phyloP scores from a whole-genome alignment of 2,888 invertebrate species.

The Drosophila colorata region DNA sequence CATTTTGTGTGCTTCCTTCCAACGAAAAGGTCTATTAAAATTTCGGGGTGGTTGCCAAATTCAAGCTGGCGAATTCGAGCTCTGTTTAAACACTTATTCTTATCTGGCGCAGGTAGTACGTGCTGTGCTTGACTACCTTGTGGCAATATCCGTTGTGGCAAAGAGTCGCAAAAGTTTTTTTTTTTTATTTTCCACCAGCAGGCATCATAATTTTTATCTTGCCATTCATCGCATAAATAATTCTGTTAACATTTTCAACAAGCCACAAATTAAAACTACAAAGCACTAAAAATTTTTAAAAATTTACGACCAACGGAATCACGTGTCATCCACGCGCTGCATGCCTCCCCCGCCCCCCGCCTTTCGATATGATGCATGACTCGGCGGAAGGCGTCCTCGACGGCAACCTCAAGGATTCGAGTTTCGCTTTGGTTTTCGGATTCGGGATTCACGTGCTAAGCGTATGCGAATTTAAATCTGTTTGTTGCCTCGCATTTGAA shows the following conservation, averaged over 20 bases:
- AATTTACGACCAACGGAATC: constrained; percentile 85
- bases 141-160: constrained; percentile 68
- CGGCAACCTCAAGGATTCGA: constrained; percentile 64
- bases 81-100: constrained; percentile 55
- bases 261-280: constrained; percentile 83
- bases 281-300: constrained; percentile 79
- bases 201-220: constrained; percentile 70
- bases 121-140: constrained; percentile 47
- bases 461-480: constrained; percentile 76
- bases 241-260: constrained; percentile 80
- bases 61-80: constrained; percentile 19
- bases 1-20: constrained; percentile 53
- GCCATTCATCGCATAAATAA: constrained; percentile 78
- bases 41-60: constrained; percentile 58
- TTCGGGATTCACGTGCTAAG: constrained; percentile 63
- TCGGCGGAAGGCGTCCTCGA: constrained; percentile 65
- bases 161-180: constrained; percentile 29
- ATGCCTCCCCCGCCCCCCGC: constrained; percentile 31
- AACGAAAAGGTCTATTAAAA: constrained; percentile 56
- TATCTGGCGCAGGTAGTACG: constrained; percentile 68
- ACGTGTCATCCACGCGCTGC: constrained; percentile 85
- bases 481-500: constrained; percentile 66
- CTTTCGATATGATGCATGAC: constrained; percentile 78
- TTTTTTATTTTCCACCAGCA: constrained; percentile 22
- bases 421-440: constrained; percentile 28